A percentile compares a stretch with the other conserved stretches of the same genome.
phyloP scores from a whole-genome alignment of 2,797 vertebrate species.

The Lithobates sylvaticus region DNA sequence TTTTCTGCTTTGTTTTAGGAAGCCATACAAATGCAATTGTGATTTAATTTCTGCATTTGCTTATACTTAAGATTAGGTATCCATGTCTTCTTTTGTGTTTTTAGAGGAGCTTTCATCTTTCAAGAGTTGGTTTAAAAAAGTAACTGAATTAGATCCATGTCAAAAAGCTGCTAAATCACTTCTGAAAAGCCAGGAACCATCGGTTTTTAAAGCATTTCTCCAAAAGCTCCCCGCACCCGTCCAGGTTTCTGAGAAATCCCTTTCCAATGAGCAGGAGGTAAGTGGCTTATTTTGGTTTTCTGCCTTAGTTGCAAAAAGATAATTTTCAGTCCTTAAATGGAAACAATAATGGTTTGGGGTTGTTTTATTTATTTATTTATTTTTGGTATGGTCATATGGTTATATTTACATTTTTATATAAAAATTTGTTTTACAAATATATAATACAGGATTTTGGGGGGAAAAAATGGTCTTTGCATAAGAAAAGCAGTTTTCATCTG shows the following conservation, averaged over 20 bases:
- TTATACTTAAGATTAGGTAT: background rate
- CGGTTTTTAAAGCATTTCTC: conserved; percentile 82
- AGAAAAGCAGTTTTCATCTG: no score
- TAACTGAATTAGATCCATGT: conserved; percentile 78
- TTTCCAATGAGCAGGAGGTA: conserved; percentile 85
- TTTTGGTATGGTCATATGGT: no score
- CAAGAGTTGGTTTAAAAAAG: conserved; percentile 83
- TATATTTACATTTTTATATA: no score
- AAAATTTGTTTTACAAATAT: no score
- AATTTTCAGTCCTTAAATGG: background rate
- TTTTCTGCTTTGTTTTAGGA: background rate
- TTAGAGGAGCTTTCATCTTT: conserved; percentile 78
- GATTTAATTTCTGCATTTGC: background rate
- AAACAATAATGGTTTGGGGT: no score
- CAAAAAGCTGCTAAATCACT: conserved; percentile 77
- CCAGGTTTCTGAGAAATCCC: conserved; percentile 65
- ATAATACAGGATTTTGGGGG: no score
- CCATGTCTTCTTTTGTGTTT: background rate
- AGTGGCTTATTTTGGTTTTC: background rate
- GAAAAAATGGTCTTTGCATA: no score
- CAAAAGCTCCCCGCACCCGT: conserved; percentile 82
- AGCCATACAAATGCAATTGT: background rate
- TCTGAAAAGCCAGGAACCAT: conserved; percentile 77
- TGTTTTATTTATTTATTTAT: no score
- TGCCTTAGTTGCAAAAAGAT: background rate